These are phyloP conservation scores for Paraescarpia echinospica DNA, from an alignment of 1,140 invertebrate genomes.

Conservation along the genomic window DNA sequence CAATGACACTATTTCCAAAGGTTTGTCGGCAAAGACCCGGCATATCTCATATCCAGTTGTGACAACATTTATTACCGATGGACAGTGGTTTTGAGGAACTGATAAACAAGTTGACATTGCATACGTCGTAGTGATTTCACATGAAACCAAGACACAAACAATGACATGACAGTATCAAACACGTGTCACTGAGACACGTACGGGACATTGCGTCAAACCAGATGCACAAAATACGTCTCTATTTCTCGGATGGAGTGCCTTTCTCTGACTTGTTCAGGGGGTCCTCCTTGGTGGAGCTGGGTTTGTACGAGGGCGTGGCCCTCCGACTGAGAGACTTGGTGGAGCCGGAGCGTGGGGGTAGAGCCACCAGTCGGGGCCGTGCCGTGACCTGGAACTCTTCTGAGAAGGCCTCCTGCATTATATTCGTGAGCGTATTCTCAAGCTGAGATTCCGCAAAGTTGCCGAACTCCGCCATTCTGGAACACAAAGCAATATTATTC, in stretches of 20 bases:
- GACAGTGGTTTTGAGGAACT: background rate
- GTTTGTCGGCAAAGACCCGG: background rate
- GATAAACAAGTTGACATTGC: background rate
- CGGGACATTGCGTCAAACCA: background rate
- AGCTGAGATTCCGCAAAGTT: constrained; percentile 49
- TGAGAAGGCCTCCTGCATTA: constrained; percentile 52
- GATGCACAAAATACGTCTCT: background rate
- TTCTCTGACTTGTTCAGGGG: background rate
- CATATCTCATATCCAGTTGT: background rate
- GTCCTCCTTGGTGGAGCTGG: background rate
- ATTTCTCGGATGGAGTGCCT: background rate
- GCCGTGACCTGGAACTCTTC: constrained; percentile 57
- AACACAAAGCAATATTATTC: constrained; percentile 18
- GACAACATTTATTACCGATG: background rate
- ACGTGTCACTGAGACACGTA: background rate
- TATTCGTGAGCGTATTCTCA: constrained; percentile 55
- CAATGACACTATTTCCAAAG: background rate
- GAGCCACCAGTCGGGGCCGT: constrained; percentile 53
- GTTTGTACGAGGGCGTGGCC: background rate
- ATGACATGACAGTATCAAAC: background rate
- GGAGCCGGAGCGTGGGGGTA: constrained; percentile 38
- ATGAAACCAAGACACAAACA: too few species aligned
- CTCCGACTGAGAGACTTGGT: background rate
- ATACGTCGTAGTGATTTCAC: too few species aligned
- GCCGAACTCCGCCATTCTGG: constrained; percentile 51